Conservation (phyloP, 2,113 vertebrate genomes). For the Pterophyllum scalare region DNA sequence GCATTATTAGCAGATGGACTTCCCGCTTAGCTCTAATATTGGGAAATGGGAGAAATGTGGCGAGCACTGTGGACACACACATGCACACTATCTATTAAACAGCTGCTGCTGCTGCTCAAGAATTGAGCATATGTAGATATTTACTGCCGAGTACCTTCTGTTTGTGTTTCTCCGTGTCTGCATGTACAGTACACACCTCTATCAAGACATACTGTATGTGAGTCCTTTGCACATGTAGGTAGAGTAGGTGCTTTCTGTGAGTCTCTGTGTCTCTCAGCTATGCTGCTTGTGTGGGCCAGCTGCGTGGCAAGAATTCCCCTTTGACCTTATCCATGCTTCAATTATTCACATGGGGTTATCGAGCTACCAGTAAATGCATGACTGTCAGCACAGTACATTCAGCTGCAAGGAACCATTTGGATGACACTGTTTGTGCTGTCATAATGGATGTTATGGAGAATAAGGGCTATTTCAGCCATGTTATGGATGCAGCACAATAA, state of each 20-base stretch:
- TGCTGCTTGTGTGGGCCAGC: constrained; percentile 46
- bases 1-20: constrained; percentile 77
- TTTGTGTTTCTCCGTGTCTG: constrained; percentile 8
- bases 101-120: constrained; percentile 63
- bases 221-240: background rate
- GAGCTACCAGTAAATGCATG: constrained; percentile 48
- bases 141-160: constrained; percentile 13
- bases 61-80: constrained; percentile 21
- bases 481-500: background rate
- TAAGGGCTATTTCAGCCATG: background rate
- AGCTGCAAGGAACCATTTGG: background rate
- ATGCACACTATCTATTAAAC: constrained; percentile 9
- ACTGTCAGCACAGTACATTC: constrained; percentile 40
- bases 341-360: constrained; percentile 63
- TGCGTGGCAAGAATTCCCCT: constrained; percentile 52
- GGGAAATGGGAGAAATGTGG: constrained; percentile 70
- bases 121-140: constrained; percentile 34
- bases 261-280: background rate
- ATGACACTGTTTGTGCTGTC: constrained; percentile 5
- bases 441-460: background rate
- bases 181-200: background rate
- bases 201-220: background rate
- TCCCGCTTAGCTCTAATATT: constrained; percentile 65
- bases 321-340: constrained; percentile 42
- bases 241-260: constrained; percentile 6